phyloP scores from a whole-genome alignment of 2,797 vertebrate genomes.

The Halcyon leucocephala region DNA sequence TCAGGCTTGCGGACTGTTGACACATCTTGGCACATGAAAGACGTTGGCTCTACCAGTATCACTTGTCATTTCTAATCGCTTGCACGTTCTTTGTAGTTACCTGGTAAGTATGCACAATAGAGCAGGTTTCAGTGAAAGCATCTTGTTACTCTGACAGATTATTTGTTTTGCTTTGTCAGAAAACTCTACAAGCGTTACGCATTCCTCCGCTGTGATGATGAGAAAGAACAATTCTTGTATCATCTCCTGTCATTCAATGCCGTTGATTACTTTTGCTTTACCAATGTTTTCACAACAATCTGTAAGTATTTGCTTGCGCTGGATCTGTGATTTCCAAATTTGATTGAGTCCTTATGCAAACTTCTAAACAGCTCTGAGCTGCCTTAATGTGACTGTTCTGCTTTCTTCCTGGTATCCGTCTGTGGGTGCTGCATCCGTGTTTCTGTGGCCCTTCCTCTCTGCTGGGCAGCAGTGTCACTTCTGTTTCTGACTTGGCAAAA shows the following conservation, averaged over 20 bases:
- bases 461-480: background rate
- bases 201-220: conserved; percentile 97
- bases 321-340: background rate
- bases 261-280: conserved; percentile 99
- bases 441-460: background rate
- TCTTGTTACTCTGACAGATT: conserved; percentile 42
- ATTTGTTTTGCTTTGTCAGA: conserved; percentile 78
- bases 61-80: background rate
- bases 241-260: conserved; percentile 98
- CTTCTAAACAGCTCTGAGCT: background rate
- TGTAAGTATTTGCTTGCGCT: conserved; percentile 84
- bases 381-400: background rate
- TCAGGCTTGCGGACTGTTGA: background rate
- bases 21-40: background rate
- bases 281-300: conserved; percentile 98
- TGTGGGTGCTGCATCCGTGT: background rate
- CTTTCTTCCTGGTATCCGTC: background rate
- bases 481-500: background rate
- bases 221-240: conserved; percentile 99
- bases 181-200: conserved; percentile 98
- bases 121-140: background rate
- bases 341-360: background rate
- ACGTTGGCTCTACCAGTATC: background rate
- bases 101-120: background rate
- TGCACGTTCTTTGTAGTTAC: background rate